Evolutionary conservation across 2,888 invertebrate species (phyloP), one percentile per base, ranked within the genome.

Genomic region (Cheilosia soror): DNA sequence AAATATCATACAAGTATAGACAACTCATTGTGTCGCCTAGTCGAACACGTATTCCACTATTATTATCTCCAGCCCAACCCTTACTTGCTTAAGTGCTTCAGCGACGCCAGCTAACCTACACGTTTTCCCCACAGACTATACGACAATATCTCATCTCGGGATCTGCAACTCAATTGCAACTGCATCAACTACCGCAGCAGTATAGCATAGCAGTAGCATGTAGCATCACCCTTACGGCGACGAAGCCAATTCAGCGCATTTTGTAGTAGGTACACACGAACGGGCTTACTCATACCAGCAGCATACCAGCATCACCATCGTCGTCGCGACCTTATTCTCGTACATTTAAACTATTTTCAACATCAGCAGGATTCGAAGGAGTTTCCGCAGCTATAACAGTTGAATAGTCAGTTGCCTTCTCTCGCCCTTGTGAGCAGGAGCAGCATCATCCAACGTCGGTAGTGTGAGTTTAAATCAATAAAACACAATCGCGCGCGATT

Each of bases 111-210:
- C 58, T 69, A 69, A 69, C 65, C 68, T 68, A 79, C 63, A 78
- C 57, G 63, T 65, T 51, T 33, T 68, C 49, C 55, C 49, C 7
- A 66, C 58, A 37, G 63, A 76, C 65, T 55, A 51, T 13, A 71
- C 71, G 76, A 81, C 81, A 68, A 55, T 85, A 85, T 85, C 85
- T 85, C 85, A 81, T 85, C 85, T 85, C 68, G 72, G 80, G 72
- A 85, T 85, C 85, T 81, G 85, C 81, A 85, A 85, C 81, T 81
- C 81, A 81, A 85, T 85, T 81, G 81, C 80, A 81, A 85, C 85
- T 85, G 85, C 85, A 85, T 81, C 72, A 76, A 83, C 76, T 85
- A 53, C 85, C 72, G 85, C 85, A 85, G 51, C 71, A 81, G 75
- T 57, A 72, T 20, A 20, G n/a, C n/a, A n/a, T n/a, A n/a, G n/a